Base-by-base conservation (phyloP, 2,113 vertebrate genomes). In the Hystrix cristata region DNA sequence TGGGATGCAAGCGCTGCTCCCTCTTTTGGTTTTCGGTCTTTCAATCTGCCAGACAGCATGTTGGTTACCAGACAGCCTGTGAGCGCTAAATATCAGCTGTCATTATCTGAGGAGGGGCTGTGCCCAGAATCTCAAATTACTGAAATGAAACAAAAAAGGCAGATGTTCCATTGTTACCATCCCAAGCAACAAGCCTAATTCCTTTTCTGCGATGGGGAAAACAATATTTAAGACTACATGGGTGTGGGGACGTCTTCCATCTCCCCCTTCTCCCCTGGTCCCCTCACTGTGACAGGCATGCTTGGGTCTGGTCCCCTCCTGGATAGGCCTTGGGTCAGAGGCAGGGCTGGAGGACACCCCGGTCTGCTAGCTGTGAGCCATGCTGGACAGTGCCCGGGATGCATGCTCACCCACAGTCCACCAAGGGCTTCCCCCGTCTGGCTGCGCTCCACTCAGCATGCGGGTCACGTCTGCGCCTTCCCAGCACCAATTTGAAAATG, bases 401-500 rank as follows among this genome's bases (percentile, higher is more conserved):
- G 91, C 94, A 96, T 62, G 59, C 82, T 97, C 98, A 96, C 96
- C 95, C 97, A 94, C 97, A 97, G 76, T 81, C 92, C 91, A 97
- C 93, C 92, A 93, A n/a, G 46, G 79, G 87, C 93, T 96, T 96
- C 95, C 85, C 69, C 90, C 95, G 48, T 83, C 90, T 65, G 59
- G 94, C 93, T 18, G 43, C 90, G 14, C 23, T 23, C 4, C 10
- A 67, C 95, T 98, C 98, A 95, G 96, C 95, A 98, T 97, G 97
- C 97, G 74, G 94, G 92, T 98, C 98, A 98, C 67, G 27, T 98
- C 89, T 96, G 91, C 62, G 76, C 65, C 76, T 87, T 97, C 83
- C 97, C 95, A 96, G 94, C 74, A 96, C 96, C 95, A 97, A 96
- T 97, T 91, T 98, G 95, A 98, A 98, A 98, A 98, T 93, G 91